Percentiles rank a stretch among this genome's conserved stretches.
phyloP scores from a whole-genome alignment of 2,797 vertebrate genomes.

The Pygocentrus nattereri region DNA sequence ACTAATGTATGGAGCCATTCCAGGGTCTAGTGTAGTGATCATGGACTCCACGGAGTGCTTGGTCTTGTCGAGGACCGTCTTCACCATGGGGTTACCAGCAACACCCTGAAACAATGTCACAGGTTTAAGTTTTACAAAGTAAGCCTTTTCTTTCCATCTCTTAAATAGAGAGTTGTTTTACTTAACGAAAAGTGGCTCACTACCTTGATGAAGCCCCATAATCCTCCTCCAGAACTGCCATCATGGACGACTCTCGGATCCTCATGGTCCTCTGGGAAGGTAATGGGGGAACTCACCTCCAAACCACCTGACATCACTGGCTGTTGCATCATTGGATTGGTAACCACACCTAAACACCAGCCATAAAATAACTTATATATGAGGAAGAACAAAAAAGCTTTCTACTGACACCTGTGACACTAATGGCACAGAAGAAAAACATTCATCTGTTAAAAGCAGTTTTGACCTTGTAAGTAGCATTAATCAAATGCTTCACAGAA shows the following conservation, averaged over 20 bases:
- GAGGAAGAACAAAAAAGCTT: neutral
- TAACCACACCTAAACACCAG: slow-evolving; percentile 76
- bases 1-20: slow-evolving; percentile 98
- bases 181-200: neutral
- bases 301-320: slow-evolving; percentile 75
- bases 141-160: neutral
- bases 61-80: slow-evolving; percentile 94
- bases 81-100: slow-evolving; percentile 92
- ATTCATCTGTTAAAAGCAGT: neutral
- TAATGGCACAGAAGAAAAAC: neutral
- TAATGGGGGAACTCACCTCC: slow-evolving; percentile 86
- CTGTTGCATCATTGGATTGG: slow-evolving; percentile 85
- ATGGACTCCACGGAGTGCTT: slow-evolving; percentile 96
- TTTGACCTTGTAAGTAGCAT: slow-evolving; percentile 10
- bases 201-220: slow-evolving; percentile 98
- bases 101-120: slow-evolving; percentile 83
- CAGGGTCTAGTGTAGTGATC: slow-evolving; percentile 97
- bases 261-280: slow-evolving; percentile 92
- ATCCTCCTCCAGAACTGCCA: slow-evolving; percentile 77
- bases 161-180: neutral
- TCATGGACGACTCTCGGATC: slow-evolving; percentile 81
- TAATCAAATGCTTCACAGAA: slow-evolving; percentile 11
- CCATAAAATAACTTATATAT: neutral
- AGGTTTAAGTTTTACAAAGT: neutral
- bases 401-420: neutral